Evolutionary conservation across 2,113 vertebrate genomes (phyloP), one percentile per base, ranked within the genome.

Genomic region (Perca schrenkii): DNA sequence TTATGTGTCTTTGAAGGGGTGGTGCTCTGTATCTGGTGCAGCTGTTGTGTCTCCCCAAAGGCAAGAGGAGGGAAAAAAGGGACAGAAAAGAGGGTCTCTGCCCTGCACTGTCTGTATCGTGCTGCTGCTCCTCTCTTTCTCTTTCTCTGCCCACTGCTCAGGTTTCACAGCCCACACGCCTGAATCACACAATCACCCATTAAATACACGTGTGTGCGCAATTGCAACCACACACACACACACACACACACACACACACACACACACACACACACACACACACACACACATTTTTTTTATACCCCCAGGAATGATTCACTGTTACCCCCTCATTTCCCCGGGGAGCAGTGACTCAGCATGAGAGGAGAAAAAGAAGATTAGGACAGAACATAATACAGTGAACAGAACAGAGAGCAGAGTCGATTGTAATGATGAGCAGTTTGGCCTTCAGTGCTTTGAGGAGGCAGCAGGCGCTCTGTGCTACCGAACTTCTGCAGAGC

Each of bases 161-260:
- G 74, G 90, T 94, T 94, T 91, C 91, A 90, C 80, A 92, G 66
- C 93, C 93, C 90, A 94, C 93, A 84, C 86, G 72, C 71, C 89
- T 94, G 92, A 93, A 92, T 94, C 91, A 94, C 76, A 84, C 85
- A 82, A 63, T 73, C 76, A 70, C 80, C 79, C 65, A 70, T 79
- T 65, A 81, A 79, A 68, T 28, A 53, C 76, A 74, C 25, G 74
- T 40, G 22, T 58, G 52, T 69, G 74, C 7, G 11, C 50, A 67
- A 4, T 22, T 52, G 53, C 77, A 73, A 57, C 14, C 86, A 34
- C 58, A 43, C 67, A 58, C 74, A 34, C 58, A 71, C 54, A 64
- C 80, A 52, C 68, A 75, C 61, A 40, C 31, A 34, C 31, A 34
- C 31, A 34, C 31, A 34, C 86, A 34, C 62, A 34, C 70, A 58